Conservation (phyloP, 2,888 invertebrate species). For the Hipparchia sbordonii region DNA sequence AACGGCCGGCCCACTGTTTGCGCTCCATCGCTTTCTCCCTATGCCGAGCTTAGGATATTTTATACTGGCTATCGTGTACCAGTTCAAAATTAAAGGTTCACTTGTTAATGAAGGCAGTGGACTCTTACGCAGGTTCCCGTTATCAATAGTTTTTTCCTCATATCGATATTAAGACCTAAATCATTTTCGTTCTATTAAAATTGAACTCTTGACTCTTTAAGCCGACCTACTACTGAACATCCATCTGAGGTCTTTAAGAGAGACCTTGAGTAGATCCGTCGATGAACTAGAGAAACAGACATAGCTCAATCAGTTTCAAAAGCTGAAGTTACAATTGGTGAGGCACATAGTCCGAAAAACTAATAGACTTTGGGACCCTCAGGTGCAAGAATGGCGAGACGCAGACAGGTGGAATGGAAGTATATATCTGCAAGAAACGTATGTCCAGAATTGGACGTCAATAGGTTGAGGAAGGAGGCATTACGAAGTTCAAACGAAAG, state of each 20-base stretch:
- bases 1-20: slow-evolving; percentile 47
- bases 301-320: no score
- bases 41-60: slow-evolving; percentile 31
- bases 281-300: no score
- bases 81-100: slow-evolving; percentile 17
- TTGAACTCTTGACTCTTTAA: neutral
- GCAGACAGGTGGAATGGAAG: no score
- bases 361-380: no score
- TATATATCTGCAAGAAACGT: no score
- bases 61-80: slow-evolving; percentile 16
- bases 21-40: slow-evolving; percentile 46
- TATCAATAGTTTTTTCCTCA: neutral
- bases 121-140: slow-evolving; percentile 4
- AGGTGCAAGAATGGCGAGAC: no score
- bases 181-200: neutral
- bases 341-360: no score
- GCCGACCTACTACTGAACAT: no score
- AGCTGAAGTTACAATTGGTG: no score
- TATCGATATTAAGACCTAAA: neutral
- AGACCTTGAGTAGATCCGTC: no score
- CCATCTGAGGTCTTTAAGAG: no score
- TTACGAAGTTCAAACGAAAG: neutral
- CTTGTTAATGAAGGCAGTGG: slow-evolving; percentile 8
- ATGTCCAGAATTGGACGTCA: neutral
- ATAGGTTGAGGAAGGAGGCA: no score